Evolutionary conservation across 1,140 invertebrate genomes (phyloP).

Genomic region (Ganaspis sp.): DNA sequence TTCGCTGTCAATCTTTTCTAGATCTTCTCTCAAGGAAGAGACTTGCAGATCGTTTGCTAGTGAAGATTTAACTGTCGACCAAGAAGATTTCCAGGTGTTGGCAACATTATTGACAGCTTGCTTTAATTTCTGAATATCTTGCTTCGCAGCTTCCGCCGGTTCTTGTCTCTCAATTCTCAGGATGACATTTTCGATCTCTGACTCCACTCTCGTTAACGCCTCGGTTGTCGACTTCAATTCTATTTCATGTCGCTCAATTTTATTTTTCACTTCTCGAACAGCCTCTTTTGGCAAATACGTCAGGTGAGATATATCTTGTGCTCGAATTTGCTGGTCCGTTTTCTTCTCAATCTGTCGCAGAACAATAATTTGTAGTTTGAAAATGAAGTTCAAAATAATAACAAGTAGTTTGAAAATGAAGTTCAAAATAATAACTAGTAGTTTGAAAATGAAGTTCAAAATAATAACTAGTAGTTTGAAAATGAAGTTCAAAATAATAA

Average conservation of each 20-base stretch:
- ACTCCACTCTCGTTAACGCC: conserved; percentile 78
- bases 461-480: too few species aligned
- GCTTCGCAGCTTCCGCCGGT: conserved; percentile 80
- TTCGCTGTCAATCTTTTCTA: conserved; percentile 83
- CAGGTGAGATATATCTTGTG: conserved; percentile 27
- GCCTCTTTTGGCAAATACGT: conserved; percentile 43
- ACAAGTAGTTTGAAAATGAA: too few species aligned
- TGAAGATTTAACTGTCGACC: conserved; percentile 78
- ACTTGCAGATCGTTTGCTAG: conserved; percentile 82
- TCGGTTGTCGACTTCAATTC: conserved; percentile 79
- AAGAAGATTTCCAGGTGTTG: conserved; percentile 79
- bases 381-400: conserved; percentile 34
- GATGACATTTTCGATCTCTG: conserved; percentile 81
- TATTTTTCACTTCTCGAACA: conserved; percentile 56
- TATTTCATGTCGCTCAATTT: conserved; percentile 79
- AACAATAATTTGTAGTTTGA: too few species aligned
- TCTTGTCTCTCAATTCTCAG: conserved; percentile 83
- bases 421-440: too few species aligned
- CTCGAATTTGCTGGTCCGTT: conserved; percentile 52
- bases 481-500: too few species aligned
- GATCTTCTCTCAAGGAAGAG: conserved; percentile 84
- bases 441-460: too few species aligned
- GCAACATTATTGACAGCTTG: conserved; percentile 78
- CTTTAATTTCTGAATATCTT: conserved; percentile 84
- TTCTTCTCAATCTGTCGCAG: conserved; percentile 64